phyloP scores from a whole-genome alignment of 1,140 invertebrate species.

The Spodoptera litura region DNA sequence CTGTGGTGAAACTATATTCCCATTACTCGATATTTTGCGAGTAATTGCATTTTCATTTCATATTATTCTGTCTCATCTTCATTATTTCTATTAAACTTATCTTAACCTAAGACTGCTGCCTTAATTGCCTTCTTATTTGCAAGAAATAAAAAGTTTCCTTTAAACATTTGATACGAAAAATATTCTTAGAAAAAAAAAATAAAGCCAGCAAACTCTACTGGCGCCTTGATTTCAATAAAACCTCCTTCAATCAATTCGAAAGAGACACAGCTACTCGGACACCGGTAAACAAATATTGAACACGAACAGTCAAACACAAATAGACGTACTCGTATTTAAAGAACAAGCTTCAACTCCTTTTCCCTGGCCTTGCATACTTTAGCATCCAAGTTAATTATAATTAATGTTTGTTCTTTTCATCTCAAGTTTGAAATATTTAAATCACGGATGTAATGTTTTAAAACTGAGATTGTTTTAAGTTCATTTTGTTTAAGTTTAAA shows the following conservation, averaged over 20 bases:
- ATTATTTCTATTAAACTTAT: no score
- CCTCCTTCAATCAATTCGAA: background rate
- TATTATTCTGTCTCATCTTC: no score
- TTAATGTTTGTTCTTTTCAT: slow-evolving; percentile 22
- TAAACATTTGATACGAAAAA: no score
- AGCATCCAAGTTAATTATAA: background rate
- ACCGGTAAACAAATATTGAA: slow-evolving; percentile 7
- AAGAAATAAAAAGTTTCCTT: no score
- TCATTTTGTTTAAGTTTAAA: background rate
- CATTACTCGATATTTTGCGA: no score
- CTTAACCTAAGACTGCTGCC: no score
- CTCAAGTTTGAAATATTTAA: slow-evolving; percentile 17
- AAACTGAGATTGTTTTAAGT: background rate
- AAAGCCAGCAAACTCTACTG: background rate
- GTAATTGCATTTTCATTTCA: no score
- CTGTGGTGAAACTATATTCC: no score
- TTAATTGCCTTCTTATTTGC: no score
- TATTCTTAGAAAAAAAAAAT: no score
- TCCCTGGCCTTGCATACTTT: slow-evolving; percentile 28
- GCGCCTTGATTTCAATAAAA: no score
- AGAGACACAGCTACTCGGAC: background rate
- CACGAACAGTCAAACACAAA: background rate
- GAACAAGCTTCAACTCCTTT: background rate
- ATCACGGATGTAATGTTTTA: slow-evolving; percentile 2
- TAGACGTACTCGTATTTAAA: background rate